Percentiles rank a stretch among this genome's conserved stretches.
These are phyloP conservation scores for Gopherus flavomarginatus DNA, from an alignment of 2,113 vertebrate genomes.

Conservation along the genomic window DNA sequence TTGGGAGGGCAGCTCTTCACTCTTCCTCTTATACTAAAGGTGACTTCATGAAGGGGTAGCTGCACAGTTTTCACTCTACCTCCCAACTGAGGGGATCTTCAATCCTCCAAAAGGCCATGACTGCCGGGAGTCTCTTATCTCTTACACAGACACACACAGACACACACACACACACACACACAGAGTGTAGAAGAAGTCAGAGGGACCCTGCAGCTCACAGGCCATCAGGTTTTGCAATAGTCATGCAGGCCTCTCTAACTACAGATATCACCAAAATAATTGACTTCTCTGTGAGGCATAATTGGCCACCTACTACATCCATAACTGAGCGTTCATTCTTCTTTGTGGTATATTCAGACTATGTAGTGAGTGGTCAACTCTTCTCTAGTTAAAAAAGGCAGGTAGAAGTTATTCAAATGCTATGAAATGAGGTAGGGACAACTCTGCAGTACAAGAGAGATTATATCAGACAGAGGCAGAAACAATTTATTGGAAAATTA, in stretches of 20 bases:
- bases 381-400: neutral
- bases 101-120: neutral
- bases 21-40: neutral
- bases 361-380: neutral
- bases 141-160: neutral
- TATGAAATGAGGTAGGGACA: constrained; percentile 25
- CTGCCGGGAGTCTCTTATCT: neutral
- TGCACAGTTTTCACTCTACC: neutral
- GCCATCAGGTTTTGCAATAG: neutral
- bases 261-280: neutral
- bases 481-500: constrained; percentile 69
- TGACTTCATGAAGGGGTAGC: neutral
- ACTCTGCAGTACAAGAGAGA: constrained; percentile 10
- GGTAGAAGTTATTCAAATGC: constrained; percentile 28
- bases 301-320: neutral
- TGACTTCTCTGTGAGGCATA: neutral
- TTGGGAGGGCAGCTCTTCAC: neutral
- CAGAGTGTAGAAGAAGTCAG: neutral
- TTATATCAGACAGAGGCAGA: constrained; percentile 43
- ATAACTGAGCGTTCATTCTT: neutral
- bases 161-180: neutral
- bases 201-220: neutral
- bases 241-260: neutral
- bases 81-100: neutral
- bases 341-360: neutral